A percentile compares a stretch with the other conserved stretches of the same genome.
Evolutionary conservation across 2,113 vertebrate genomes (phyloP).

Genomic region (Phycodurus eques): DNA sequence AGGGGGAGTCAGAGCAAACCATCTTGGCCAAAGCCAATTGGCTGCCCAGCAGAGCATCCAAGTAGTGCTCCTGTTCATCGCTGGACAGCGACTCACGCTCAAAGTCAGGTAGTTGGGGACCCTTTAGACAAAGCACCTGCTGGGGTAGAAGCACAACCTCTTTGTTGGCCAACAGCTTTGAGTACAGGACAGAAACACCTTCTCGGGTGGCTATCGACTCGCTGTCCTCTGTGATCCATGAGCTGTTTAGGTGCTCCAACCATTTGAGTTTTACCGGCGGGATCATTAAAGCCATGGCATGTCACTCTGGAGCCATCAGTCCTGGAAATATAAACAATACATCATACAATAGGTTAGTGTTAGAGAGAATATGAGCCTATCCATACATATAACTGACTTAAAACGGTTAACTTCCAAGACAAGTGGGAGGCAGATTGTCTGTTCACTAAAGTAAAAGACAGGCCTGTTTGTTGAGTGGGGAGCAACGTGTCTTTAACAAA

Average conservation of each 20-base stretch:
- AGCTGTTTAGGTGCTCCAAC: conserved; percentile 98
- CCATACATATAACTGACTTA: neutral
- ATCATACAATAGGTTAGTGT: neutral
- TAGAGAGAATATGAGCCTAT: neutral
- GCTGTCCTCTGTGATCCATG: conserved; percentile 98
- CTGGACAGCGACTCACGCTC: conserved; percentile 94
- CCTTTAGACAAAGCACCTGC: conserved; percentile 95
- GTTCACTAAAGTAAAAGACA: too few relatives aligned
- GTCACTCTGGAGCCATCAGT: conserved; percentile 87
- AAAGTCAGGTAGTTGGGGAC: conserved; percentile 96
- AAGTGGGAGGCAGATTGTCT: too few relatives aligned
- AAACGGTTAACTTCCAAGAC: too few relatives aligned
- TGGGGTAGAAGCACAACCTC: conserved; percentile 94
- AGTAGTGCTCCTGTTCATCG: conserved; percentile 98
- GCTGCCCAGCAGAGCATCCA: conserved; percentile 94
- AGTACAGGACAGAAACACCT: conserved; percentile 87
- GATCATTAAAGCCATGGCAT: conserved; percentile 90
- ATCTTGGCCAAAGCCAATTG: conserved; percentile 96
- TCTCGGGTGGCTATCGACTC: conserved; percentile 96
- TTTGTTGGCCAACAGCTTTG: conserved; percentile 93
- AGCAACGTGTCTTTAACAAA: too few relatives aligned
- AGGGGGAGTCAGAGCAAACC: conserved; percentile 96
- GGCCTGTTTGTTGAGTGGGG: too few relatives aligned
- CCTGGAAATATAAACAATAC: conserved; percentile 53
- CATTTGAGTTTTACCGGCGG: conserved; percentile 98